A percentile compares a stretch with the other conserved stretches of the same genome.
Conservation (phyloP, 2,888 invertebrate species). For the Dusona sp. region DNA sequence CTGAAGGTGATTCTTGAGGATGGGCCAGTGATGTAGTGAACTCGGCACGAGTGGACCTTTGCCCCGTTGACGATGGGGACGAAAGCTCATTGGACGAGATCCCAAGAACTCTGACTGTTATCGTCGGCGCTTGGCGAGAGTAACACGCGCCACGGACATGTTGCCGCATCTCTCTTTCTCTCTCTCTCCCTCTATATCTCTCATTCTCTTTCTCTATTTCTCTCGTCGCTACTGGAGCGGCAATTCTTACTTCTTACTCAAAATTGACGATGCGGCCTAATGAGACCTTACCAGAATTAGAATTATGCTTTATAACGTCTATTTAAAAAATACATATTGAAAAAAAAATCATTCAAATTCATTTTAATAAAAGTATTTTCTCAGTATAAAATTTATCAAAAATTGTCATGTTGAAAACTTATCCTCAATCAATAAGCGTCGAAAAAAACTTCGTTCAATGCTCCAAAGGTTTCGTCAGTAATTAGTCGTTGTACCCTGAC, state of each 20-base stretch:
- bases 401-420: background rate
- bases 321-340: background rate
- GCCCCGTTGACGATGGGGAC: slow-evolving; percentile 76
- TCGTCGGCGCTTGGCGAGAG: slow-evolving; percentile 70
- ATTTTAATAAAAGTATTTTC: background rate
- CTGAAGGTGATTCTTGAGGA: slow-evolving; percentile 78
- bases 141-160: slow-evolving; percentile 81
- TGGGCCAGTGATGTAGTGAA: slow-evolving; percentile 79
- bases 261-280: background rate
- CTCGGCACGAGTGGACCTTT: slow-evolving; percentile 79
- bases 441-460: background rate
- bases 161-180: slow-evolving; percentile 63
- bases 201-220: slow-evolving; percentile 6
- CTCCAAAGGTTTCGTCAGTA: background rate
- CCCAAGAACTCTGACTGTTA: slow-evolving; percentile 72
- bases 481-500: slow-evolving; percentile 22
- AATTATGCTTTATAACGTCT: background rate
- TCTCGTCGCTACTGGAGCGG: background rate
- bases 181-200: slow-evolving; percentile 20
- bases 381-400: background rate
- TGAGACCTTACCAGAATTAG: background rate
- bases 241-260: background rate
- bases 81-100: slow-evolving; percentile 79
- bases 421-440: background rate
- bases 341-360: background rate